Evolutionary conservation across 2,888 invertebrate species (phyloP).

Genomic region (Ophonus ardosiacus): DNA sequence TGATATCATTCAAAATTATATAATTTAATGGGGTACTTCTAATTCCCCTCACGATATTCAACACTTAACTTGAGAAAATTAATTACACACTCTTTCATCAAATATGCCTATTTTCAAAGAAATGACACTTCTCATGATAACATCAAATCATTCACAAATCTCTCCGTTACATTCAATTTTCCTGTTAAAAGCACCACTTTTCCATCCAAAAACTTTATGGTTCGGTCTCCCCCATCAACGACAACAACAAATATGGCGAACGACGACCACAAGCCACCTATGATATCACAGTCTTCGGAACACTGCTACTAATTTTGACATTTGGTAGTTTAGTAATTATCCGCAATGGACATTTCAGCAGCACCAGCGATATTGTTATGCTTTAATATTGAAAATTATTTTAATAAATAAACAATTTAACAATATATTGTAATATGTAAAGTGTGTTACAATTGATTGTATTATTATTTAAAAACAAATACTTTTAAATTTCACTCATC

Average conservation of each 20-base stretch:
- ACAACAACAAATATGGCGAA: constrained; percentile 91
- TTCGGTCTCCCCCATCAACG: constrained; percentile 82
- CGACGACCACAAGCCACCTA: constrained; percentile 67
- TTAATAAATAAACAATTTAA: neutral
- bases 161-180: constrained; percentile 64
- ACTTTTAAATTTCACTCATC: neutral
- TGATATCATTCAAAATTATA: constrained; percentile 67
- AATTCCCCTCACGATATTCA: constrained; percentile 67
- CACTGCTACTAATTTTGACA: constrained; percentile 57
- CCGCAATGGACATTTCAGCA: constrained; percentile 33
- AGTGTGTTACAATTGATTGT: neutral
- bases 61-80: constrained; percentile 55
- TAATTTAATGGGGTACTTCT: constrained; percentile 53
- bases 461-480: neutral
- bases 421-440: neutral
- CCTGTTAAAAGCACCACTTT: constrained; percentile 67
- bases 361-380: constrained; percentile 15
- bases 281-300: constrained; percentile 69
- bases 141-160: constrained; percentile 22
- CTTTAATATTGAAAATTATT: neutral
- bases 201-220: constrained; percentile 69
- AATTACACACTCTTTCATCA: constrained; percentile 47
- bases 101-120: constrained; percentile 44
- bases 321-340: constrained; percentile 34
- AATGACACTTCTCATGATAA: constrained; percentile 52